Conservation (phyloP, 2,113 vertebrate species). For the Numenius arquata region DNA sequence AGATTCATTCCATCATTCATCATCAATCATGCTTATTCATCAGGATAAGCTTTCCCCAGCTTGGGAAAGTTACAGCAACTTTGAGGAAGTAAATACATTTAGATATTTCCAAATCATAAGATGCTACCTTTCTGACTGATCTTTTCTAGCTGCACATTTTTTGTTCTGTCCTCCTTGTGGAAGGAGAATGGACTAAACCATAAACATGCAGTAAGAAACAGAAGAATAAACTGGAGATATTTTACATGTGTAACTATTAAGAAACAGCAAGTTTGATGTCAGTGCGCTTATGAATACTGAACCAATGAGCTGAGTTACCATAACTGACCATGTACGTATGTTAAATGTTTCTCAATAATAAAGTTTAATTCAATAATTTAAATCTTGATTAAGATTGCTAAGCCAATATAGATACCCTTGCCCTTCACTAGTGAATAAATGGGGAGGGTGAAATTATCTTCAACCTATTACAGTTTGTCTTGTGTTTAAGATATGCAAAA, state of each 20-base stretch:
- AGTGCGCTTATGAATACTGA: neutral
- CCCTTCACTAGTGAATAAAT: neutral
- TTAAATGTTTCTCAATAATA: neutral
- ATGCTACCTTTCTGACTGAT: neutral
- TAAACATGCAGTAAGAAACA: neutral
- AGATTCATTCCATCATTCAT: neutral
- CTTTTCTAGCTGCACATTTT: neutral
- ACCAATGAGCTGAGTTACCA: neutral
- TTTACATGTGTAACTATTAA: neutral
- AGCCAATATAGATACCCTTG: neutral
- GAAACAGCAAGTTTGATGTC: neutral
- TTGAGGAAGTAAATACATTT: accelerated
- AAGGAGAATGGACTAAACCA: neutral
- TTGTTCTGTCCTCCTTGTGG: neutral
- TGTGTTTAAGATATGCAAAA: neutral
- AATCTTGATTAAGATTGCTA: neutral
- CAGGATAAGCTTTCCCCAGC: neutral
- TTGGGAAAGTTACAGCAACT: neutral
- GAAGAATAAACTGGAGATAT: neutral
- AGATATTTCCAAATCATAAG: neutral
- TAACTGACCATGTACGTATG: neutral
- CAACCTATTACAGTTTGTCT: neutral
- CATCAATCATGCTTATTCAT: neutral
- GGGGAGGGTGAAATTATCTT: neutral
- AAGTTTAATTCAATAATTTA: neutral